Base-by-base conservation (phyloP, 23 tunicate species). In the Trididemnum miniatum region DNA sequence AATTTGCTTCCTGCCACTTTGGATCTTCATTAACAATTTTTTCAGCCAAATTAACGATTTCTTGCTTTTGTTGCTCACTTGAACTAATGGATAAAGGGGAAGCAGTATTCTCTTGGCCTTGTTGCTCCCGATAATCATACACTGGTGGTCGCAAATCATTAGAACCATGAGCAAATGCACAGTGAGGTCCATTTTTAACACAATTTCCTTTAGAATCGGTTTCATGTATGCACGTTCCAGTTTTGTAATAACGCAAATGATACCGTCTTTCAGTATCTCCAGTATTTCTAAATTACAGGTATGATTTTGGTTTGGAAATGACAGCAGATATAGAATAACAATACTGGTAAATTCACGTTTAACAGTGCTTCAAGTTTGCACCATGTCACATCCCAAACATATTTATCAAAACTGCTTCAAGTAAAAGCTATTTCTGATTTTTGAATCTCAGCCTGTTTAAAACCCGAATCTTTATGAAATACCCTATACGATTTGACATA, bases 141-240 rank as follows among this genome's bases (percentile, higher is more conserved):
- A 91, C 96, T 0, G 99, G 99, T 0, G 97, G 92, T 35, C 99
- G 50, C 44, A 96, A 60, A 51, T 96, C 99, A 32, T 87, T 81
- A 26, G 91, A 84, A 20, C 99, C 99, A 81, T 96, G 99, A n/a
- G 97, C 99, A 76, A 96, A 96, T 32, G 99, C 99, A 72, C 99
- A 96, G 50, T 96, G 99, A 2, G 99, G 99, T 27, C 99, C 99
- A 77, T 96, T 96, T 71, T 96, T 96, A 0, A 91, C 99, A 83
- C 99, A 96, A 74, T 96, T 93, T 33, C 99, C 99, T 62, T 91
- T 80, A 0, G 96, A 93, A 54, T 96, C 99, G 37, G 99, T 96
- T 78, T 96, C 99, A 62, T 96, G 99, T 22, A 96, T 96, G 60
- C 99, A 96, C 0, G 99, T 93, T 50, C 97, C 95, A 50, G 99